These are phyloP conservation scores for Melospiza melodia DNA, from an alignment of 2,113 vertebrate genomes.

Conservation along the genomic window DNA sequence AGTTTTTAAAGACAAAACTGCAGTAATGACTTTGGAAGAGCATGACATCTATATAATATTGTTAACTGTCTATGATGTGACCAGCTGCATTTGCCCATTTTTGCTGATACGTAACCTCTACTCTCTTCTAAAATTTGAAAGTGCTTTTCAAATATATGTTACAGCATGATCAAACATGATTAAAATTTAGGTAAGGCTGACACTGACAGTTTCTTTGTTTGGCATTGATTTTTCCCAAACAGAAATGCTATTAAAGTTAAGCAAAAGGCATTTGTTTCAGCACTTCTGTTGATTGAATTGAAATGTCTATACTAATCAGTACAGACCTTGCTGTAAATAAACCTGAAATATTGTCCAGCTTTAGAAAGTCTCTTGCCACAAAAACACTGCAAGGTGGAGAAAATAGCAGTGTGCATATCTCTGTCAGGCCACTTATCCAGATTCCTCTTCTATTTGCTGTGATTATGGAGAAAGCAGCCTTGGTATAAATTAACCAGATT, in stretches of 20 bases:
- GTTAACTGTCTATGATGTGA: neutral
- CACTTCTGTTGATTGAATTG: neutral
- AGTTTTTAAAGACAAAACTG: conserved; percentile 16
- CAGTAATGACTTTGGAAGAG: neutral
- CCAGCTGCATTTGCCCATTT: neutral
- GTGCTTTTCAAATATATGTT: neutral
- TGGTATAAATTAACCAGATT: neutral
- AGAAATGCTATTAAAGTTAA: neutral
- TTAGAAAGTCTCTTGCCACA: neutral
- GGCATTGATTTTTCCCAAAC: neutral
- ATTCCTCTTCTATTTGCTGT: neutral
- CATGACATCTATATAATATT: neutral
- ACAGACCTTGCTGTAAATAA: neutral
- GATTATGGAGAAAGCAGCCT: neutral
- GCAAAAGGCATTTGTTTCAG: conserved; percentile 9
- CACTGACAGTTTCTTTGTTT: neutral
- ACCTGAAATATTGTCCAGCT: neutral
- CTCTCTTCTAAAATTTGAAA: neutral
- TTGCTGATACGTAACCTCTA: conserved; percentile 5
- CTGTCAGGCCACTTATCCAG: neutral
- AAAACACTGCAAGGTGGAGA: neutral
- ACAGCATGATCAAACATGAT: neutral
- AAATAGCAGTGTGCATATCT: neutral
- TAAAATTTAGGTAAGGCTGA: conserved; percentile 15
- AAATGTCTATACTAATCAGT: neutral